Percentiles rank a stretch among this genome's conserved stretches.
Conservation (phyloP, 2,888 invertebrate species). For the Nemotelus nigrinus region DNA sequence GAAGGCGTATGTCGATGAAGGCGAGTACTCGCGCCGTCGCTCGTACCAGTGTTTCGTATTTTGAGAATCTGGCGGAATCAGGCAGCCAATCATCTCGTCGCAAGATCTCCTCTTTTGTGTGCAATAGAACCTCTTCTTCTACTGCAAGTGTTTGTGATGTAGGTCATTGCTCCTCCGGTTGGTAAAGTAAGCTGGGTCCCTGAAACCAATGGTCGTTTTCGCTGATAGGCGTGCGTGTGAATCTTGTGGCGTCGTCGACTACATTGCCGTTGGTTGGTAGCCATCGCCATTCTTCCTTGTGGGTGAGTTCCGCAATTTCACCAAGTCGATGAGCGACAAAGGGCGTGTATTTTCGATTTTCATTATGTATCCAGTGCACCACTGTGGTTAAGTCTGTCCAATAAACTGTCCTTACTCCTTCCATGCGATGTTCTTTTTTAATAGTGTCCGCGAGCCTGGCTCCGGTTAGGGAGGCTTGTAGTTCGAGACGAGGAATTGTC, state of each 20-base stretch:
- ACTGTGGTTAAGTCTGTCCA: background rate
- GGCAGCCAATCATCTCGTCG: too few species aligned
- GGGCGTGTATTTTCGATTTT: constrained; percentile 3
- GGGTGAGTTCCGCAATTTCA: constrained; percentile 14
- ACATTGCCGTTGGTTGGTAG: constrained; percentile 1
- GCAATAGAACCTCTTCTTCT: too few species aligned
- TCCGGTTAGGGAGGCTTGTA: constrained; percentile 5
- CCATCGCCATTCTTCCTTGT: constrained; percentile 8
- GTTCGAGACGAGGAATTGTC: background rate
- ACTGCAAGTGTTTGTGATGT: too few species aligned
- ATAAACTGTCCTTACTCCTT: constrained; percentile 1
- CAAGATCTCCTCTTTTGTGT: too few species aligned
- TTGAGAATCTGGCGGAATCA: too few species aligned
- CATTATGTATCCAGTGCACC: constrained; percentile 6
- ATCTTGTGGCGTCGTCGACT: background rate
- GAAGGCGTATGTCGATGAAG: too few species aligned
- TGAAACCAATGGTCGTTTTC: constrained; percentile 3
- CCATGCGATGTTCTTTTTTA: constrained; percentile 1
- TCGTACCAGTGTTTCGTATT: too few species aligned
- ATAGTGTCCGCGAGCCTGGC: constrained; percentile 7
- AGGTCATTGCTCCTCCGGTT: too few species aligned
- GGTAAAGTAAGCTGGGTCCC: background rate
- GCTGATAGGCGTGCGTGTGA: background rate
- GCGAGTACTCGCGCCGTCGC: too few species aligned
- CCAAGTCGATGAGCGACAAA: background rate